These are phyloP conservation scores for Drosophila pandora DNA, from an alignment of 1,140 invertebrate species.

Conservation along the genomic window DNA sequence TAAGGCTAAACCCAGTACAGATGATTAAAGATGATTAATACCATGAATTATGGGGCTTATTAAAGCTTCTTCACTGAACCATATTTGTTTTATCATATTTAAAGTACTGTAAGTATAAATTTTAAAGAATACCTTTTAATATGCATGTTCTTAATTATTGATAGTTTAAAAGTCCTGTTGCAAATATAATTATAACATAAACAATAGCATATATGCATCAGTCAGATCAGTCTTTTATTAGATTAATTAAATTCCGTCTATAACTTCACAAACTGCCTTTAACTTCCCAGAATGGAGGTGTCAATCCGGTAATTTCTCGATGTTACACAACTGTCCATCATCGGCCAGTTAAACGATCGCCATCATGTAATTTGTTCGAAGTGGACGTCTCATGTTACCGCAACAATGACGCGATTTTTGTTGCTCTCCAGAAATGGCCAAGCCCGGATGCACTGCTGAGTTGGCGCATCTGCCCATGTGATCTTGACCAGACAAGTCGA, in stretches of 20 bases:
- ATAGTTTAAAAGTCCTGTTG: too few species aligned
- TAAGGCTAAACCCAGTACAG: too few species aligned
- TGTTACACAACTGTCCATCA: slow-evolving; percentile 37
- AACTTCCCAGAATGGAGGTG: slow-evolving; percentile 17
- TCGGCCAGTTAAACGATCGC: slow-evolving; percentile 7
- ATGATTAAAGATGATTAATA: too few species aligned
- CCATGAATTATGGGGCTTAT: too few species aligned
- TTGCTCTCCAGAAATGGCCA: slow-evolving; percentile 19
- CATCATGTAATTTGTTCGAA: slow-evolving; percentile 29
- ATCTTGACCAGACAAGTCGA: slow-evolving; percentile 37
- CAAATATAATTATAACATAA: too few species aligned
- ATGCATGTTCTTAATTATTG: too few species aligned
- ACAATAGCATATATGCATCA: too few species aligned
- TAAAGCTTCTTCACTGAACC: too few species aligned
- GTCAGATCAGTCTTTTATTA: neutral
- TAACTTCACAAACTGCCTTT: neutral
- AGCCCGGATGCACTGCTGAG: neutral
- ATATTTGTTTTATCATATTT: too few species aligned
- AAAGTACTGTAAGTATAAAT: too few species aligned
- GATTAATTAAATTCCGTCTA: neutral
- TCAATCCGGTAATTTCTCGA: slow-evolving; percentile 23
- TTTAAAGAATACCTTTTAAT: too few species aligned
- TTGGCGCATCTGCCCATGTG: slow-evolving; percentile 7
- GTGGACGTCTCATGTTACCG: slow-evolving; percentile 9
- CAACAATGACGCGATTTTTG: slow-evolving; percentile 9